Evolutionary conservation across 2,888 invertebrate genomes (phyloP).

Genomic region (Hoplodrina blanda): DNA sequence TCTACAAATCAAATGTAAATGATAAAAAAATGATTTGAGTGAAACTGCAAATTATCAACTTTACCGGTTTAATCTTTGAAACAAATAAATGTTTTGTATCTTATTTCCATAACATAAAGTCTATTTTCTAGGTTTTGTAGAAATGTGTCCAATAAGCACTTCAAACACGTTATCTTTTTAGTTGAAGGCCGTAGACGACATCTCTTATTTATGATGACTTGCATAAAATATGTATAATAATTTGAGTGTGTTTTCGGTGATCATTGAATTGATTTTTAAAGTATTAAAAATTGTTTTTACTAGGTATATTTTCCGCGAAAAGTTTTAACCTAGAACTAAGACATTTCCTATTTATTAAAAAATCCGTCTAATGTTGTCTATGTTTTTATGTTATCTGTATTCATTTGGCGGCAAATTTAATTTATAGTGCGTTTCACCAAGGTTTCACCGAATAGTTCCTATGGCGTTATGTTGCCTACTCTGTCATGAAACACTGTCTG

Average conservation of each 20-base stretch:
- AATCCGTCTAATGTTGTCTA: not conserved
- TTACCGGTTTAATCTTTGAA: constrained; percentile 20
- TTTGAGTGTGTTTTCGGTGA: not conserved
- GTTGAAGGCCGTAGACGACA: constrained; percentile 15
- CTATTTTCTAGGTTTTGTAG: not conserved
- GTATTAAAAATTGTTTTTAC: too few species aligned
- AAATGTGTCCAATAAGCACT: constrained; percentile 6
- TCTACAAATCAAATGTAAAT: not conserved
- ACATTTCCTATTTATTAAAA: too few species aligned
- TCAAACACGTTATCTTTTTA: constrained; percentile 27
- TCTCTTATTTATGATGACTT: constrained; percentile 22
- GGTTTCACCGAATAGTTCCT: too few species aligned
- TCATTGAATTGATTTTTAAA: not conserved
- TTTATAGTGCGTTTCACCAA: too few species aligned
- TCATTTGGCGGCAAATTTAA: constrained; percentile 20
- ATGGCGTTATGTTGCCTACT: too few species aligned
- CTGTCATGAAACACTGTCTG: too few species aligned
- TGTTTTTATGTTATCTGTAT: constrained; percentile 5
- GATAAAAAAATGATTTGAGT: constrained; percentile 2
- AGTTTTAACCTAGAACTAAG: too few species aligned
- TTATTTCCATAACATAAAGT: constrained; percentile 5
- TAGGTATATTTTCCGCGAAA: too few species aligned
- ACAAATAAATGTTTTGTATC: not conserved
- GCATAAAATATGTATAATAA: not conserved
- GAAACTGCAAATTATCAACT: constrained; percentile 9